A percentile compares a stretch with the other conserved stretches of the same genome.
Evolutionary conservation across 2,888 invertebrate genomes (phyloP).

Genomic region (Pyrrhosoma nymphula): DNA sequence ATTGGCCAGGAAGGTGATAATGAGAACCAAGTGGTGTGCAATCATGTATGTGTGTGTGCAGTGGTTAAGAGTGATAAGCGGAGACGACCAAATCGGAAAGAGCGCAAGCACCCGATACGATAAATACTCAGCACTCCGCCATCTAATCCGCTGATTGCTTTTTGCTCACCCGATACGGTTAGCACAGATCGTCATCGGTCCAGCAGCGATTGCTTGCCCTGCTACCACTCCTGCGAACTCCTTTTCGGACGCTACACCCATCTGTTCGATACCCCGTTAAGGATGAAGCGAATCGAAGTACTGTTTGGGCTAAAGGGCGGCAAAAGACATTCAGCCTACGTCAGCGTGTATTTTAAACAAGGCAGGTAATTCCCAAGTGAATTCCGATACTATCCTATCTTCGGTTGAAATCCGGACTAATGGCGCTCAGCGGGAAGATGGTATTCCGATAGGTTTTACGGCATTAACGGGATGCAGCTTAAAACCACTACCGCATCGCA

Average conservation of each 20-base stretch:
- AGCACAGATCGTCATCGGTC: not conserved
- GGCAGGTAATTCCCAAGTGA: not conserved
- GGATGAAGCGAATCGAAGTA: not conserved
- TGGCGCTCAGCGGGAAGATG: not conserved
- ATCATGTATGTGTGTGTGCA: no score
- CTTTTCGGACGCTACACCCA: not conserved
- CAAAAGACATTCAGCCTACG: conserved; percentile 1
- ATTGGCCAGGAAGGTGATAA: not conserved
- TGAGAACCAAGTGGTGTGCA: not conserved
- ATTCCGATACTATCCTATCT: not conserved
- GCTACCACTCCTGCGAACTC: not conserved
- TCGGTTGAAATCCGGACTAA: not conserved
- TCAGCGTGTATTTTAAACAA: conserved; percentile 16
- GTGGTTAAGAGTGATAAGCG: not conserved
- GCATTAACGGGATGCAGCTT: not conserved
- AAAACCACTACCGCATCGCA: not conserved
- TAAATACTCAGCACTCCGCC: not conserved
- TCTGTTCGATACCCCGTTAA: not conserved
- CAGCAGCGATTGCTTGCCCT: not conserved
- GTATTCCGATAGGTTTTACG: not conserved
- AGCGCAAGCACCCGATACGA: not conserved
- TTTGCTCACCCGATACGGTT: not conserved
- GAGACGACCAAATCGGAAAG: not conserved
- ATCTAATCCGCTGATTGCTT: not conserved
- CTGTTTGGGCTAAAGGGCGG: not conserved